Evolutionary conservation across 2,888 invertebrate genomes (phyloP).

Genomic region (Scaptomyza flava): DNA sequence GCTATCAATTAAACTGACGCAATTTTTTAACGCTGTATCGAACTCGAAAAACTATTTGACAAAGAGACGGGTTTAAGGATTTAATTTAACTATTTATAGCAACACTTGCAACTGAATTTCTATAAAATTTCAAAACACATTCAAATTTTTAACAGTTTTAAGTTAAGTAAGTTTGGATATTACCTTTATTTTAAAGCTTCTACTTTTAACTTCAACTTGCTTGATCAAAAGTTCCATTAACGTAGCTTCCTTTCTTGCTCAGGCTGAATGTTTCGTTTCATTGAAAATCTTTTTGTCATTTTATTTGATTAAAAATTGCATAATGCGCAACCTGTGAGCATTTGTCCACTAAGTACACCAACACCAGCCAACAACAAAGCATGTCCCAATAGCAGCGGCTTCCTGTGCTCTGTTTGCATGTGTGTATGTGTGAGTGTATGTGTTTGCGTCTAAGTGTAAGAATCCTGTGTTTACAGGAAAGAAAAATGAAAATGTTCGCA

Average conservation of each 20-base stretch:
- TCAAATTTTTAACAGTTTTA: no score
- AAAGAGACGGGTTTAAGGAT: no score
- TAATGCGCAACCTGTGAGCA: conserved; percentile 58
- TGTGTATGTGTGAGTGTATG: conserved; percentile 3
- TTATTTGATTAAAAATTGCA: conserved; percentile 75
- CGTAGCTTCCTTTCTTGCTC: conserved; percentile 4
- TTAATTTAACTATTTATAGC: no score
- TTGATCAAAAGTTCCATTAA: conserved; percentile 5
- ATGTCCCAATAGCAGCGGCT: conserved; percentile 21
- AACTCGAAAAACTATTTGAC: no score
- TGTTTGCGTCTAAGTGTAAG: conserved; percentile 4
- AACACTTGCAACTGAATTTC: no score
- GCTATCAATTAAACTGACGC: no score
- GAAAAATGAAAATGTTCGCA: conserved; percentile 56
- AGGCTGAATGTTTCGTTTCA: conserved; percentile 37
- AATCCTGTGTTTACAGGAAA: conserved; percentile 1
- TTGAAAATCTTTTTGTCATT: conserved; percentile 68
- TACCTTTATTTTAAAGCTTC: no score
- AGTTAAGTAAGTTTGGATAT: no score
- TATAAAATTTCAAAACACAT: no score
- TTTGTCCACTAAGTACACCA: conserved; percentile 57
- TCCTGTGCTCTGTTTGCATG: background rate
- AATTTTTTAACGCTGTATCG: no score
- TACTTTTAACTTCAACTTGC: background rate
- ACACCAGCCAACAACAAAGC: conserved; percentile 28